phyloP scores from a whole-genome alignment of 64 coral and sea anemone species.

The Pachyseris speciosa region DNA sequence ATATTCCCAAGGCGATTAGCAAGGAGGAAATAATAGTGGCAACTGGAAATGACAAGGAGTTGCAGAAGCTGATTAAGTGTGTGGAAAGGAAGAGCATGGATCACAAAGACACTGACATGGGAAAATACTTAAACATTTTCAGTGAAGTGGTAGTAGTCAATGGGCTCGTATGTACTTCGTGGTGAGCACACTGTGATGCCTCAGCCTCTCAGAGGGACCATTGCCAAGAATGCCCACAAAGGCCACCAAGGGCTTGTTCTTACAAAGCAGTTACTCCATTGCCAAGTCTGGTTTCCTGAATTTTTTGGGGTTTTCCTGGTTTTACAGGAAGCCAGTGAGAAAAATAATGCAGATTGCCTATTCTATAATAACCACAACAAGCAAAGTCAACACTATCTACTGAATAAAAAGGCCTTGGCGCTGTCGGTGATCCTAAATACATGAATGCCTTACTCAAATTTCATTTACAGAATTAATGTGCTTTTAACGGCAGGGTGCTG shows the following conservation, averaged over 20 bases:
- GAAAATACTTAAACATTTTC: background rate
- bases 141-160: constrained; percentile 1
- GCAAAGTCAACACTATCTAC: constrained; percentile 13
- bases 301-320: too few relatives aligned
- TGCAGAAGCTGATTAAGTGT: background rate
- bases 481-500: too few relatives aligned
- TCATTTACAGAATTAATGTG: constrained; percentile 41
- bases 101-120: background rate
- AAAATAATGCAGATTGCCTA: too few relatives aligned
- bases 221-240: constrained; percentile 10
- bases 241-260: constrained; percentile 40
- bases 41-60: background rate
- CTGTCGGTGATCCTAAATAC: constrained; percentile 65
- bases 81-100: background rate
- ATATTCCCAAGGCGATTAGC: background rate
- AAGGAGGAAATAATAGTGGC: constrained; percentile 21
- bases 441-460: constrained; percentile 39
- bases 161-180: constrained; percentile 6
- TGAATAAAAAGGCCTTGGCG: constrained; percentile 50
- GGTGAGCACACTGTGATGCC: constrained; percentile 58
- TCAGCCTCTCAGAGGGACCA: background rate
- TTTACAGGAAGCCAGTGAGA: too few relatives aligned
- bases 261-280: constrained; percentile 30
- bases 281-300: constrained; percentile 54
- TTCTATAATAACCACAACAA: too few relatives aligned